Evolutionary conservation across 2,113 vertebrate genomes (phyloP).

Genomic region (Istiophorus platypterus): DNA sequence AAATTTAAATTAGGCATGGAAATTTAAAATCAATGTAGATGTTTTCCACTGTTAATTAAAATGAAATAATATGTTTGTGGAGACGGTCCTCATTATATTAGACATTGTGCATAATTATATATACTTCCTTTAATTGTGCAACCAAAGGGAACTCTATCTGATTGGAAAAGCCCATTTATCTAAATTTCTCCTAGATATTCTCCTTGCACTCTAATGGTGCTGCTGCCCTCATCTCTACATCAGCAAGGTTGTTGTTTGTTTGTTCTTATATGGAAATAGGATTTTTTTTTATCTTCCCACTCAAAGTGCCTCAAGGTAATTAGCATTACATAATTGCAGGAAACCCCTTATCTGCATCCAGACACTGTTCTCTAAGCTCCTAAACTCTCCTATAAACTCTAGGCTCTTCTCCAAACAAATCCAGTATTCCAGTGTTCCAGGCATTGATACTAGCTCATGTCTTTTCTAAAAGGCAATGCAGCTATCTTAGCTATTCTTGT

Average conservation of each 20-base stretch:
- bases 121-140: neutral
- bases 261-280: constrained; percentile 79
- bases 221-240: constrained; percentile 79
- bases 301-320: constrained; percentile 61
- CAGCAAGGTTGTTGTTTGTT: constrained; percentile 85
- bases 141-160: neutral
- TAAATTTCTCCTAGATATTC: constrained; percentile 70
- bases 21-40: constrained; percentile 7
- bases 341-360: constrained; percentile 79
- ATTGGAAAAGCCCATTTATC: constrained; percentile 70
- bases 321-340: constrained; percentile 48
- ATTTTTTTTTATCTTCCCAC: constrained; percentile 54
- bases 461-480: constrained; percentile 55
- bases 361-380: constrained; percentile 74
- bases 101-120: neutral
- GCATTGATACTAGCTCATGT: constrained; percentile 79
- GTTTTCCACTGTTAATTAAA: constrained; percentile 14
- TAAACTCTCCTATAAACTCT: constrained; percentile 74
- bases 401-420: neutral
- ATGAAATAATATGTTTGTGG: constrained; percentile 8
- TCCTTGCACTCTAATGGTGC: constrained; percentile 82
- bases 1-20: constrained; percentile 24
- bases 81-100: neutral
- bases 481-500: neutral
- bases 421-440: constrained; percentile 51